Percentiles rank a stretch among this genome's conserved stretches.
These are phyloP conservation scores for Plumapathes pennacea DNA, from an alignment of 92 coral and sea anemone species.

Conservation along the genomic window DNA sequence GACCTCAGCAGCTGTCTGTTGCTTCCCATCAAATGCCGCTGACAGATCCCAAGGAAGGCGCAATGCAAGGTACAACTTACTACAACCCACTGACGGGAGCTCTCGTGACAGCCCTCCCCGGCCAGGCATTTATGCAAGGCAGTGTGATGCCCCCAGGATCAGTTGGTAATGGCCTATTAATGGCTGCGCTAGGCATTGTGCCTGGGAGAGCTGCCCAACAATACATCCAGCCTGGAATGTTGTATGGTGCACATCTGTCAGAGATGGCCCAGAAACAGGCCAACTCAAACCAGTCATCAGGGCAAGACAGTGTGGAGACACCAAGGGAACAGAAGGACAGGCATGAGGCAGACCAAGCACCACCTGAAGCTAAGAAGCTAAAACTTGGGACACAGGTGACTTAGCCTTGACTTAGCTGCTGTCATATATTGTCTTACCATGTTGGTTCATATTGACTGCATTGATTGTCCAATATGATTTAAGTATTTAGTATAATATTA, in stretches of 20 bases:
- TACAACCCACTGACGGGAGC: conserved; percentile 75
- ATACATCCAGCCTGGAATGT: conserved; percentile 69
- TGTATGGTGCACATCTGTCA: conserved; percentile 48
- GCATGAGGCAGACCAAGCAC: conserved; percentile 48
- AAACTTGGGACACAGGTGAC: conserved; percentile 49
- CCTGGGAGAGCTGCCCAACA: conserved; percentile 63
- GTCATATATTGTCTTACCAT: too few relatives aligned
- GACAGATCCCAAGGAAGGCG: conserved; percentile 29
- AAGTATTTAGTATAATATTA: too few relatives aligned
- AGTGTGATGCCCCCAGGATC: conserved; percentile 60
- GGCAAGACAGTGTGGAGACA: conserved; percentile 12
- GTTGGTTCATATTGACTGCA: too few relatives aligned
- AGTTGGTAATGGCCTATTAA: conserved; percentile 76
- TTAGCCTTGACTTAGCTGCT: too few relatives aligned
- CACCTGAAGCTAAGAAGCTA: conserved; percentile 66
- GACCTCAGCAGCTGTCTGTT: conserved; percentile 14
- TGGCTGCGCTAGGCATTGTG: conserved; percentile 70
- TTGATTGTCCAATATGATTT: too few relatives aligned
- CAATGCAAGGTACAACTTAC: conserved; percentile 47
- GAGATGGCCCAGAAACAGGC: conserved; percentile 53
- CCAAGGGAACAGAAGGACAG: background rate
- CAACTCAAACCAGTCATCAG: too few relatives aligned
- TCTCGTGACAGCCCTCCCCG: conserved; percentile 54
- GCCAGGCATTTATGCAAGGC: conserved; percentile 67
- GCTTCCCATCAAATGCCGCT: conserved; percentile 8